Evolutionary conservation across 2,888 invertebrate species (phyloP), one percentile per base, ranked within the genome.

Genomic region (Andrena bucephala): DNA sequence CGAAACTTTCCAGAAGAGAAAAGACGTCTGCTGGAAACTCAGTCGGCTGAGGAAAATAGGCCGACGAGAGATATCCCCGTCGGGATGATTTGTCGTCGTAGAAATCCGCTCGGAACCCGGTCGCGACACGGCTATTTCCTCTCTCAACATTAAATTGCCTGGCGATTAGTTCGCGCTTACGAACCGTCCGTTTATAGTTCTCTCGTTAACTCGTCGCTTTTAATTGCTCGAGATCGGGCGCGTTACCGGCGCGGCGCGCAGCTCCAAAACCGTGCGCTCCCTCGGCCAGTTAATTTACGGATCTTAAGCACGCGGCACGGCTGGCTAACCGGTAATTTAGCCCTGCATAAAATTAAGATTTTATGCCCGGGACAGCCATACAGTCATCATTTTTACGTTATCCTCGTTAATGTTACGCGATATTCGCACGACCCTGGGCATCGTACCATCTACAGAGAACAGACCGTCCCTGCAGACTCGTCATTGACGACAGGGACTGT

Each of bases 401-500:
- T 77, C 65, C 78, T 57, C 79, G 77, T 65, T 50, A 63, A 33
- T 27, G 67, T 63, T 76, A 54, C 54, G n/a, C 76, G 62, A 54
- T 24, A 13, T 33, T 78, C 68, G 68, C 77, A 54, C 63, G 68
- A 63, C 50, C 77, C 65, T 8, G n/a, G n/a, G 13, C 20, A 4
- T 13, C 52, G 20, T 33, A 10, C 27, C 4, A 2, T 10, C 36
- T 36, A 36, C 10, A 24, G 31, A 2, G 10, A 20, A 7, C 16
- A 16, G 24, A n/a, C 4, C 20, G 33, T 5, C 62, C 10, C 20
- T 0, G 63, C 2, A 2, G 42, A 65, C n/a, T 7, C 29, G 52
- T 57, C 54, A 80, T 73, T 78, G 84, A 84, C 77, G 80, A 69
- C 42, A 29, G 77, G 77, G 88, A 87, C 87, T 87, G 87, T 87